Percentiles rank a stretch among this genome's conserved stretches.
These are phyloP conservation scores for Phrynocephalus forsythii DNA, from an alignment of 2,797 vertebrate genomes.

Conservation along the genomic window DNA sequence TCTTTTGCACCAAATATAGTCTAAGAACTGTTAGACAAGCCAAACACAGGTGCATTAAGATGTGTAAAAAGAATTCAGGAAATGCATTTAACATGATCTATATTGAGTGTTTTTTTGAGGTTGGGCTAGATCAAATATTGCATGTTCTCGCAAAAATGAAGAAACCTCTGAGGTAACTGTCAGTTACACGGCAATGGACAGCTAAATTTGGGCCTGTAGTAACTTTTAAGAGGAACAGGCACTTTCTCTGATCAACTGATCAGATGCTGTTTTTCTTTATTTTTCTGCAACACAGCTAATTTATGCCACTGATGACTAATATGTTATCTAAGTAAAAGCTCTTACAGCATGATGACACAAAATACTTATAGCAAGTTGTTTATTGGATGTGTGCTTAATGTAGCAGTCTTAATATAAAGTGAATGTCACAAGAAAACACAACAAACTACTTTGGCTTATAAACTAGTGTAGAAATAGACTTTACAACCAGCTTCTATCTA, in stretches of 20 bases:
- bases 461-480: background rate
- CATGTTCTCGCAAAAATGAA: conserved; percentile 11
- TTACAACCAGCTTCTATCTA: background rate
- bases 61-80: conserved; percentile 36
- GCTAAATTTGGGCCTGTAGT: conserved; percentile 4
- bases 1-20: conserved; percentile 36
- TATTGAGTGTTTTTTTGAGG: background rate
- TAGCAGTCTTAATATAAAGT: background rate
- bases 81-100: conserved; percentile 49
- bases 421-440: background rate
- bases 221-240: no score
- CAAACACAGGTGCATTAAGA: conserved; percentile 36
- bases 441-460: background rate
- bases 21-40: background rate
- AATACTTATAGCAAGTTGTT: background rate
- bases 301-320: background rate
- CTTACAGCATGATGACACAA: background rate
- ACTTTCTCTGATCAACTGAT: no score
- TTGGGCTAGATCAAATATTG: conserved; percentile 6
- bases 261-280: background rate
- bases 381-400: background rate
- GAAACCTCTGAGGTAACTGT: conserved; percentile 6
- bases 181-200: conserved; percentile 51
- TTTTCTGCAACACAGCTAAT: background rate
- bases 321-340: background rate